Evolutionary conservation across 2,113 vertebrate genomes (phyloP), one percentile per base, ranked within the genome.

Genomic region (Neoarius graeffei): DNA sequence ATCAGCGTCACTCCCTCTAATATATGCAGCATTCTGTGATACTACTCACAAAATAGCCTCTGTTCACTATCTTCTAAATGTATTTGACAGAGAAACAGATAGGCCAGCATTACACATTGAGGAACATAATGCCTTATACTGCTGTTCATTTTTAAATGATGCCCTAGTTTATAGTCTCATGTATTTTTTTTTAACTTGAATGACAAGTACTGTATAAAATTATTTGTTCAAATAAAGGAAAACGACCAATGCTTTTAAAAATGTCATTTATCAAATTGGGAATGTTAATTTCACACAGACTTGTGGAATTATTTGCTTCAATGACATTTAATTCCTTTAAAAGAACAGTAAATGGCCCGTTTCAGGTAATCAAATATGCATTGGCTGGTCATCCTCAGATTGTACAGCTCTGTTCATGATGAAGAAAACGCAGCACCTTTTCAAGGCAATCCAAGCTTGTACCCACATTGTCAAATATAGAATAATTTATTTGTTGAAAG

Each of bases 401-500:
- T 59, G 54, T 57, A 30, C 14, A 11, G 8, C 42, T 23, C 8
- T 13, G 20, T 9, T 76, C 0, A 23, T 52, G 8, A 52, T 52
- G 23, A 14, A 20, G 14, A 17, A 17, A 23, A 80, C 14, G 23
- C 48, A 11, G 27, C 3, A 50, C 17, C 23, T 84, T 84, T 54
- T 56, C 5, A 52, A 19, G n/a, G 17, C 7, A 69, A 81, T 88
- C 23, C 62, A 52, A 86, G 54, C 57, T 52, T 83, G 50, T 81
- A 19, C 30, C 83, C 85, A 88, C 54, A 88, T 50, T 89, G 92
- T 93, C 90, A 92, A 95, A 95, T 95, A 96, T 94, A 95, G 92
- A 93, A 92, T 95, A 90, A 89, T 92, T 89, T 91, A 88, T 90
- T 94, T 95, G 93, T 94, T 93, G 89, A 69, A 82, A 81, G 57